Evolutionary conservation across 2,888 invertebrate species (phyloP).

Genomic region (Mythimna ferrago): DNA sequence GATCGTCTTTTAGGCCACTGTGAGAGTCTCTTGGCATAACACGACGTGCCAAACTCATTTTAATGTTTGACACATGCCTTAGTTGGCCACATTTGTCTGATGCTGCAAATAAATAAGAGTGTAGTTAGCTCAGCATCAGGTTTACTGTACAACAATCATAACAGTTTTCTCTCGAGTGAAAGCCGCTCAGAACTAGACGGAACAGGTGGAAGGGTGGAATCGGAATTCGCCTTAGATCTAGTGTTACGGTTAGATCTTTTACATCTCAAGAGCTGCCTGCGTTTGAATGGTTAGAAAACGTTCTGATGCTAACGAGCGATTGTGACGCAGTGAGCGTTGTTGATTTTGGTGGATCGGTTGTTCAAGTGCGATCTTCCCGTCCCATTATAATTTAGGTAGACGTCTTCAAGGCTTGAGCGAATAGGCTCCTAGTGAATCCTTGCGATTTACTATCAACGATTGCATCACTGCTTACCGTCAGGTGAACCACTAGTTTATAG

Average conservation of each 20-base stretch:
- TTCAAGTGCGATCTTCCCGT: neutral
- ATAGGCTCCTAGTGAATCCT: no score
- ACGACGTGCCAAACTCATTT: neutral
- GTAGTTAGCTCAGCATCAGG: conserved; percentile 9
- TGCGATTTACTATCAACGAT: no score
- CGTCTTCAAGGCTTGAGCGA: no score
- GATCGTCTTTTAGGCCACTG: neutral
- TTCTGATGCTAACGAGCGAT: conserved; percentile 8
- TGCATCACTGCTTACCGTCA: no score
- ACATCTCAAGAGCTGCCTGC: conserved; percentile 5
- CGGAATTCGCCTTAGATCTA: conserved; percentile 57
- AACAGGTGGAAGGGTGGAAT: conserved; percentile 64
- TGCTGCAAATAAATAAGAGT: neutral
- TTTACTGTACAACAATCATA: conserved; percentile 26
- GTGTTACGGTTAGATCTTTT: conserved; percentile 50
- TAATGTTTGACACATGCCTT: neutral
- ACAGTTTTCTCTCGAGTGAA: conserved; percentile 64
- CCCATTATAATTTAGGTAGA: no score
- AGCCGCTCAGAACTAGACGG: conserved; percentile 44
- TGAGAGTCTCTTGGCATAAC: neutral
- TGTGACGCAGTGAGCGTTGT: conserved; percentile 17
- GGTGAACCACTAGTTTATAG: no score
- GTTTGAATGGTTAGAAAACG: neutral
- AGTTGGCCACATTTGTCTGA: neutral
- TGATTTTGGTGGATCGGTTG: conserved; percentile 8